A percentile compares a stretch with the other conserved stretches of the same genome.
Conservation (phyloP, 2,113 vertebrate genomes). For the Pimephales promelas region DNA sequence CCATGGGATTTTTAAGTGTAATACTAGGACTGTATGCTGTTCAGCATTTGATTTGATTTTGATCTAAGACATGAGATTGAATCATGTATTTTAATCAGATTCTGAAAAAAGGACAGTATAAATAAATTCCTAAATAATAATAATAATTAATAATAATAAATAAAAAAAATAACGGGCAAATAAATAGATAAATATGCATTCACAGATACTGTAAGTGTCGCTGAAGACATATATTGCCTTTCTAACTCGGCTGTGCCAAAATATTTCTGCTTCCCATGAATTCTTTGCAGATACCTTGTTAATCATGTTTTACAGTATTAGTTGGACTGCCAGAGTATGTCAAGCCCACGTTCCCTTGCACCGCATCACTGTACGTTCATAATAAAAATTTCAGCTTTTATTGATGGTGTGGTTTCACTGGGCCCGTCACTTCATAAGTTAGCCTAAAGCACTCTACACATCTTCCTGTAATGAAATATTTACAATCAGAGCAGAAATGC, state of each 20-base stretch:
- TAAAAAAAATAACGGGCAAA: not conserved
- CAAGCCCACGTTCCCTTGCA: not conserved
- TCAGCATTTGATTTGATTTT: not conserved
- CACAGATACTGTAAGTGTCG: not conserved
- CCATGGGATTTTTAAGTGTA: not conserved
- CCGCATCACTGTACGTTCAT: constrained; percentile 15
- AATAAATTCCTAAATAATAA: not conserved
- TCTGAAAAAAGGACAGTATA: not conserved
- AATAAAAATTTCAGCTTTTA: constrained; percentile 37
- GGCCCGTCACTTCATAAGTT: constrained; percentile 28
- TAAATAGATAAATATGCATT: not conserved
- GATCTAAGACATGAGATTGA: not conserved
- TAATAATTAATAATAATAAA: not conserved
- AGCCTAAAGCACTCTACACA: constrained; percentile 35
- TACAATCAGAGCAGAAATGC: constrained; percentile 35
- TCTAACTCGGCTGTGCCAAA: not conserved
- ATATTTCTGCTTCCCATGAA: not conserved
- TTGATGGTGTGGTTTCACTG: constrained; percentile 27
- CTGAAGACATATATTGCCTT: not conserved
- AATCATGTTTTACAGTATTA: constrained; percentile 41
- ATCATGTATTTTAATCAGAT: not conserved
- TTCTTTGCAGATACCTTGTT: not conserved
- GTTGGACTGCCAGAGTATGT: constrained; percentile 13
- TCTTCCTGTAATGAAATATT: constrained; percentile 53
- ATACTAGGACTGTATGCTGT: not conserved